These are phyloP conservation scores for Euproctis similis DNA, from an alignment of 2,888 invertebrate species.

Conservation along the genomic window DNA sequence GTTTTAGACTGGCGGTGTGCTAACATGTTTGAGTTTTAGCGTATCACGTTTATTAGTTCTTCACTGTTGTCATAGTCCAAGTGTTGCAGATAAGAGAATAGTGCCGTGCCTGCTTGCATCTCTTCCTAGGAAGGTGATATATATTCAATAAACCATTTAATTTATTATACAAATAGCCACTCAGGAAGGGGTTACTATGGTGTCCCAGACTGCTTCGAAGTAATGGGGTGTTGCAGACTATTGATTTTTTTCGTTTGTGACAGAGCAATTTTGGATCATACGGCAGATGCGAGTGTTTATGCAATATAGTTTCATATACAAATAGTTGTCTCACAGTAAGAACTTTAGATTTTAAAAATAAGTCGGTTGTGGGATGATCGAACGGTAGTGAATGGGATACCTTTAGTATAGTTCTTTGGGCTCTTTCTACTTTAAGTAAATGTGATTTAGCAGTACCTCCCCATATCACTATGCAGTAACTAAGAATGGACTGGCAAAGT, in stretches of 20 bases:
- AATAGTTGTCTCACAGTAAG: no score
- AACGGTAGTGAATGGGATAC: neutral
- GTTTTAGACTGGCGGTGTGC: no score
- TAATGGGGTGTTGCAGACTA: neutral
- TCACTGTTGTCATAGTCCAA: neutral
- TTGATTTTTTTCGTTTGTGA: neutral
- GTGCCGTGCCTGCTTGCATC: neutral
- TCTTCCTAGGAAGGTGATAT: neutral
- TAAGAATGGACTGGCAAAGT: constrained; percentile 2
- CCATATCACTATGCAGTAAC: neutral
- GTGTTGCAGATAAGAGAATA: neutral
- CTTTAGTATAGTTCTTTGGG: neutral
- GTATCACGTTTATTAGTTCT: no score
- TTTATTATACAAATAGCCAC: neutral
- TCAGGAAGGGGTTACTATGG: neutral
- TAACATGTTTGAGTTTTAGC: no score
- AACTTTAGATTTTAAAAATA: no score
- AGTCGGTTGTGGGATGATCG: neutral
- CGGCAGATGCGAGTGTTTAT: no score
- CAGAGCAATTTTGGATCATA: neutral
- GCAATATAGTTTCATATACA: no score
- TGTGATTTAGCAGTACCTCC: constrained; percentile 2
- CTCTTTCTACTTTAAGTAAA: neutral
- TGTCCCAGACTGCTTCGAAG: neutral
- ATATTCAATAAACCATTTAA: neutral